Percentiles rank a stretch among this genome's conserved stretches.
Conservation (phyloP, 2,797 vertebrate species). For the Selene dorsalis region DNA sequence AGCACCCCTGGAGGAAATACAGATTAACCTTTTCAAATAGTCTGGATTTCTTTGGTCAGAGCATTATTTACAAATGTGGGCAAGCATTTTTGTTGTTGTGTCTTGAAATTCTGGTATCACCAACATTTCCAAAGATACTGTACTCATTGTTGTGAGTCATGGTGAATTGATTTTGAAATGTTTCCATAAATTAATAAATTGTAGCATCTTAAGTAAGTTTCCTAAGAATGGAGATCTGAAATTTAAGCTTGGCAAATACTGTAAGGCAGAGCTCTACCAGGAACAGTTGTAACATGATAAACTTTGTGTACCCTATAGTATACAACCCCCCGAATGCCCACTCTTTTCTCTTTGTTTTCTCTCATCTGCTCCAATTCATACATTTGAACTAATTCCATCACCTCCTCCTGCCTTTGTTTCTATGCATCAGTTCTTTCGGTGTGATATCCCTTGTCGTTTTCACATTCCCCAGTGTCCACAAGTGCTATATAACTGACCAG, state of each 20-base stretch:
- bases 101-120: not conserved
- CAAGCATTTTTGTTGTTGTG: not conserved
- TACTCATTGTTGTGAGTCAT: not conserved
- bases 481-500: slow-evolving; percentile 38
- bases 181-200: slow-evolving; percentile 3
- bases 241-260: slow-evolving; percentile 14
- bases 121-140: not conserved
- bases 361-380: not conserved
- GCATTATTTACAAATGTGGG: not conserved
- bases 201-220: not conserved
- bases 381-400: not conserved
- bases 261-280: not conserved
- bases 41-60: not conserved
- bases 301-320: not conserved
- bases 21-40: not conserved
- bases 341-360: not conserved
- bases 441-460: slow-evolving; percentile 16
- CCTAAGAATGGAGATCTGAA: slow-evolving; percentile 6
- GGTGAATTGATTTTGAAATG: not conserved
- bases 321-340: not conserved
- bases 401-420: not conserved
- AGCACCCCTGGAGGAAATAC: not conserved
- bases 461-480: slow-evolving; percentile 11
- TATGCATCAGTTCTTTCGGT: not conserved
- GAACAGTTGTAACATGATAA: not conserved